Percentiles rank a stretch among this genome's conserved stretches.
Conservation (phyloP, 2,797 vertebrate genomes). For the Sebastes goodei region DNA sequence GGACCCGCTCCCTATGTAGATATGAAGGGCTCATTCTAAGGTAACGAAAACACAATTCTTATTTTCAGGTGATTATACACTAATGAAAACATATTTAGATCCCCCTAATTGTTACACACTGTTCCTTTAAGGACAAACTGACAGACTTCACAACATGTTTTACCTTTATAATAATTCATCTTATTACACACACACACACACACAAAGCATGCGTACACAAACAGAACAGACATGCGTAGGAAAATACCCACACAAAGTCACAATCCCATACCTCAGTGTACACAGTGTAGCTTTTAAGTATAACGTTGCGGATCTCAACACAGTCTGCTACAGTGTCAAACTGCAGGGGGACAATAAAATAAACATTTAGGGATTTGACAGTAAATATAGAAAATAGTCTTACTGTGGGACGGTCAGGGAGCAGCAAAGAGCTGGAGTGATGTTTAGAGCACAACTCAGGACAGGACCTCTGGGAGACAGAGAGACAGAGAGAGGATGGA, state of each 20-base stretch:
- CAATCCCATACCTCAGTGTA: conserved; percentile 89
- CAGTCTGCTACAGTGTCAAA: conserved; percentile 92
- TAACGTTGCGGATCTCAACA: conserved; percentile 90
- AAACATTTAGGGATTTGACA: conserved; percentile 57
- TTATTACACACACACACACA: background rate
- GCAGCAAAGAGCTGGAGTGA: conserved; percentile 65
- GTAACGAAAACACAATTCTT: no score
- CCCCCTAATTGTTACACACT: no score
- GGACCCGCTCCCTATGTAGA: no score
- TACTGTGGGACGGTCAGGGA: conserved; percentile 66
- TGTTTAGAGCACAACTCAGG: conserved; percentile 77
- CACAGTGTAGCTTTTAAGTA: conserved; percentile 93
- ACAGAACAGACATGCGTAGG: conserved; percentile 30
- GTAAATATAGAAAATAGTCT: conserved; percentile 43
- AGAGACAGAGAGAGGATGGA: conserved; percentile 8
- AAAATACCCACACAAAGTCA: conserved; percentile 26
- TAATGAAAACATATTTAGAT: no score
- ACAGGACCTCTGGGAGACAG: conserved; percentile 66
- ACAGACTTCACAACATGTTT: background rate
- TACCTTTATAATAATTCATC: background rate
- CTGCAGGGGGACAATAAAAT: conserved; percentile 84
- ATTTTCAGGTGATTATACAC: no score
- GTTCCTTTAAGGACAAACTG: background rate
- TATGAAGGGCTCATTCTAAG: no score
- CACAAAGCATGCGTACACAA: conserved; percentile 49